These are phyloP conservation scores for Carassius gibelio DNA, from an alignment of 2,113 vertebrate species.

Conservation along the genomic window DNA sequence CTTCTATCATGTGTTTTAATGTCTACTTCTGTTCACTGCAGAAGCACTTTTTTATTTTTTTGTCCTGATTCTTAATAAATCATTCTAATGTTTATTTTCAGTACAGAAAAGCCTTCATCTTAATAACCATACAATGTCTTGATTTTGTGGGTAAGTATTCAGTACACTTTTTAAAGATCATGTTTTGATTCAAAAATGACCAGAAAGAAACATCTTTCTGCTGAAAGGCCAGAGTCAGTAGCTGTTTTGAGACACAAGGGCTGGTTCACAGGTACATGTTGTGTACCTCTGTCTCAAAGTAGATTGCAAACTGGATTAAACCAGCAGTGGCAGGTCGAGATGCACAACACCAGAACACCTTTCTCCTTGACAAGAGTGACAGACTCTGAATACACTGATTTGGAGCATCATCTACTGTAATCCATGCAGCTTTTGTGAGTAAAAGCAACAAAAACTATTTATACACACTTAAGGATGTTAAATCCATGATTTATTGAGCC, in stretches of 20 bases:
- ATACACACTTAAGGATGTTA: slow-evolving; percentile 20
- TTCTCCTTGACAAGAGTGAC: background rate
- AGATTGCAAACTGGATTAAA: background rate
- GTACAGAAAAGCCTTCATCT: background rate
- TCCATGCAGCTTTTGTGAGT: background rate
- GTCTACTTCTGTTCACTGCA: background rate
- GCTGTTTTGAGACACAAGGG: background rate
- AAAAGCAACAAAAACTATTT: background rate
- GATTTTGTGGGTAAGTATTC: background rate
- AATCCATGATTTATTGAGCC: slow-evolving; percentile 66
- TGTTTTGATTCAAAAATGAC: background rate
- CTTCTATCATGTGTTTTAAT: too few species aligned
- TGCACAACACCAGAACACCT: background rate
- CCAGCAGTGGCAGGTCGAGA: background rate
- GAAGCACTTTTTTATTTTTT: background rate
- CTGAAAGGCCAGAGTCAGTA: background rate
- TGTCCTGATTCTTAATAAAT: background rate
- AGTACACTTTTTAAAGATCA: background rate
- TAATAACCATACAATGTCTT: background rate
- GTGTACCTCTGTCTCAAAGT: background rate
- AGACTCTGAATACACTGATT: background rate
- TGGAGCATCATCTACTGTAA: background rate
- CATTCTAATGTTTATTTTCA: background rate
- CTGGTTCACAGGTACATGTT: background rate
- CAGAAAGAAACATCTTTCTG: background rate